Percentiles rank a stretch among this genome's conserved stretches.
Conservation (phyloP, 2,888 invertebrate genomes). For the Orthonevra nobilis region DNA sequence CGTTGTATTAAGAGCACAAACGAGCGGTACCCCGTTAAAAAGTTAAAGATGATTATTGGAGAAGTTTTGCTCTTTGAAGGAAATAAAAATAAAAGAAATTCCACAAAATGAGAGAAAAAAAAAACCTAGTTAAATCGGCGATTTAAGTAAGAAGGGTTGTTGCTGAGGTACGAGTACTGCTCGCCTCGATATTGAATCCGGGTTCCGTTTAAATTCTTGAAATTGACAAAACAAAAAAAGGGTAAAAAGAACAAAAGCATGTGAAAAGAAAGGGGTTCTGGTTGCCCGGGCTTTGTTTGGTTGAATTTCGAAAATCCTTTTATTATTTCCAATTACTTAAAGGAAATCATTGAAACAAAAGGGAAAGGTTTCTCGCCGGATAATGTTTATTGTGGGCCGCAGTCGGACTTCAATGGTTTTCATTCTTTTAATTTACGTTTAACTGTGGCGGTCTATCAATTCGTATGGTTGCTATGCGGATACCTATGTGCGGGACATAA, state of each 20-base stretch:
- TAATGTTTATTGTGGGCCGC: conserved; percentile 35
- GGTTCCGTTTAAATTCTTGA: conserved; percentile 40
- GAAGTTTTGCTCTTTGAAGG: conserved; percentile 45
- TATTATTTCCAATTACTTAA: conserved; percentile 67
- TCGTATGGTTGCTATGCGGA: conserved; percentile 2
- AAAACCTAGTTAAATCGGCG: conserved; percentile 55
- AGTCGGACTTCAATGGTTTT: conserved; percentile 21
- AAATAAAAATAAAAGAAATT: conserved; percentile 6
- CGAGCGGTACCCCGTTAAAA: conserved; percentile 30
- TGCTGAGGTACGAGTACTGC: conserved; percentile 30
- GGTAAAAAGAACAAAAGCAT: background rate
- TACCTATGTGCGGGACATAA: no score
- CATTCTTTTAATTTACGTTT: conserved; percentile 33
- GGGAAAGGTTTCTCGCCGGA: conserved; percentile 30
- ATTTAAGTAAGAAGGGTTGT: conserved; percentile 61
- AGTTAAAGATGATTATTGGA: conserved; percentile 66
- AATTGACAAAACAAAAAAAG: conserved; percentile 5
- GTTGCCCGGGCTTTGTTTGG: conserved; percentile 52
- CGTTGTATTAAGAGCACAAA: no score
- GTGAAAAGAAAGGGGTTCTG: conserved; percentile 21
- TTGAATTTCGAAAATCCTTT: conserved; percentile 60
- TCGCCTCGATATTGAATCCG: conserved; percentile 56
- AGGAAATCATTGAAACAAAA: conserved; percentile 54
- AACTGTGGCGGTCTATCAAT: conserved; percentile 22
- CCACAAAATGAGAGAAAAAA: conserved; percentile 40